phyloP scores from a whole-genome alignment of 2,888 invertebrate genomes.

The Spisula subtruncata region DNA sequence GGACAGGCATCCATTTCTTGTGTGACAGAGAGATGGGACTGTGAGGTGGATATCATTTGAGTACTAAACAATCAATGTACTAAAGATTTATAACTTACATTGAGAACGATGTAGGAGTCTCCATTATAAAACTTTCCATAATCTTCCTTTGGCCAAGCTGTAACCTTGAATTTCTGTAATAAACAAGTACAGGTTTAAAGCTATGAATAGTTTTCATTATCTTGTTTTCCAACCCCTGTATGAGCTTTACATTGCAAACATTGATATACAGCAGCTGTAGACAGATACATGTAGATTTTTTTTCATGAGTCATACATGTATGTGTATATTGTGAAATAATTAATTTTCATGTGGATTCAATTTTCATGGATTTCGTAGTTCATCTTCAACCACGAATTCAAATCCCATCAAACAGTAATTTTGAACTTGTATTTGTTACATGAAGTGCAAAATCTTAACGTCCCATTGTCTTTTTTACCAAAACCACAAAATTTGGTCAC shows the following conservation, averaged over 20 bases:
- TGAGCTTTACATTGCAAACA: not conserved
- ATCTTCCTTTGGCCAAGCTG: constrained; percentile 81
- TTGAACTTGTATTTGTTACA: too few relatives aligned
- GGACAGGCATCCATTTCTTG: too few relatives aligned
- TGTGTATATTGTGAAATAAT: not conserved
- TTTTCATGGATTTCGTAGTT: too few relatives aligned
- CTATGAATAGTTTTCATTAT: not conserved
- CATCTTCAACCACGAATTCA: too few relatives aligned
- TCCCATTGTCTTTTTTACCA: too few relatives aligned
- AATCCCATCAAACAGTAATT: too few relatives aligned
- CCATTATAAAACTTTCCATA: constrained; percentile 85
- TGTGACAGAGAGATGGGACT: too few relatives aligned
- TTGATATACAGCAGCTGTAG: not conserved
- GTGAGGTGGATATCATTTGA: not conserved
- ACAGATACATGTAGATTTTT: not conserved
- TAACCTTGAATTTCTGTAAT: constrained; percentile 83
- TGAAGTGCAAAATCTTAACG: too few relatives aligned
- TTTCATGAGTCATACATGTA: not conserved
- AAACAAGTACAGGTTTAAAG: not conserved
- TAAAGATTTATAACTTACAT: constrained; percentile 52
- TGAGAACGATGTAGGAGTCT: constrained; percentile 65
- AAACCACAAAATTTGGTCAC: too few relatives aligned
- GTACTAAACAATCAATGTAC: not conserved
- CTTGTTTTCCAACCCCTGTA: not conserved
- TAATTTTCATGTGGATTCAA: too few relatives aligned